These are phyloP conservation scores for Epistrophe eligans DNA, from an alignment of 2,888 invertebrate genomes.

Conservation along the genomic window DNA sequence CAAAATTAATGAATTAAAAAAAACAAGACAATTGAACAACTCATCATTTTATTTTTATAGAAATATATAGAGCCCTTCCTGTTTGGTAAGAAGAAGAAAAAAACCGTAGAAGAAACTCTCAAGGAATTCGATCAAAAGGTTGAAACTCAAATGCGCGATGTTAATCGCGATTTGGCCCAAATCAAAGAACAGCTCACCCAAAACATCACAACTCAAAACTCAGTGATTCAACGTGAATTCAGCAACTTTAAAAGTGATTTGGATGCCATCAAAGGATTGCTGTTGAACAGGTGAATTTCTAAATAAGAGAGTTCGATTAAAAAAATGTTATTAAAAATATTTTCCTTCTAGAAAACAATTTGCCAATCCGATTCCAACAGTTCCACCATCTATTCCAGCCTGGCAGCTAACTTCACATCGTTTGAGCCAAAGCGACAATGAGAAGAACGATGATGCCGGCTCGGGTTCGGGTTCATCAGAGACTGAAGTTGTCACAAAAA, in stretches of 20 bases:
- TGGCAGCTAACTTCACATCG: constrained; percentile 88
- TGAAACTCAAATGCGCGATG: constrained; percentile 85
- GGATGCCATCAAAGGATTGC: constrained; percentile 89
- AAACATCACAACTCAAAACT: constrained; percentile 81
- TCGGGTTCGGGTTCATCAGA: constrained; percentile 89
- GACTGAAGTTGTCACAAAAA: constrained; percentile 90
- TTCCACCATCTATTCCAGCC: constrained; percentile 90
- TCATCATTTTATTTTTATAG: constrained; percentile 81
- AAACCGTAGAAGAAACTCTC: constrained; percentile 88
- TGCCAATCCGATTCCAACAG: constrained; percentile 87
- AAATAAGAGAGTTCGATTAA: neutral
- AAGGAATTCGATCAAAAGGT: constrained; percentile 88
- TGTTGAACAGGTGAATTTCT: constrained; percentile 87
- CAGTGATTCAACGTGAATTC: constrained; percentile 86
- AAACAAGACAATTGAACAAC: no score
- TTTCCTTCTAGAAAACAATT: constrained; percentile 88
- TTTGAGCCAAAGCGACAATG: constrained; percentile 83
- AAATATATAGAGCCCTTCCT: constrained; percentile 87
- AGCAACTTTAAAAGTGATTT: constrained; percentile 89
- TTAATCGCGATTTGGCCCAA: constrained; percentile 87
- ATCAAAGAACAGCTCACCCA: constrained; percentile 88
- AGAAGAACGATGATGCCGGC: constrained; percentile 86
- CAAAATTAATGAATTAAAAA: no score
- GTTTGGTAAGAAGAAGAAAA: constrained; percentile 88
- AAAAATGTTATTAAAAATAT: neutral